phyloP scores from a whole-genome alignment of 2,888 invertebrate genomes.

The Lycia hirtaria region DNA sequence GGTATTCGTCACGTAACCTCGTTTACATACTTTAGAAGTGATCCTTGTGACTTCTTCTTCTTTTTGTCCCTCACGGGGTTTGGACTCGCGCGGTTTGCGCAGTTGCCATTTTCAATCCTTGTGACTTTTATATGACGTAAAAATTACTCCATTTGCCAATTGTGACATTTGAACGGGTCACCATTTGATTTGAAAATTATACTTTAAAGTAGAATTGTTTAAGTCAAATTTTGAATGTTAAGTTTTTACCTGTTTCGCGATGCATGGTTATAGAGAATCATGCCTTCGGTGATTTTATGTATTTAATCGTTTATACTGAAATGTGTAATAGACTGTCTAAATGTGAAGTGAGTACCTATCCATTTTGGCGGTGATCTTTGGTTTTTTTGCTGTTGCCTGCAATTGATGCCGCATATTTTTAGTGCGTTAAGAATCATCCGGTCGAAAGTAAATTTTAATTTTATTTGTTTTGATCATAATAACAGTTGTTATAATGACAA shows the following conservation, averaged over 20 bases:
- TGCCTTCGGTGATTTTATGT: background rate
- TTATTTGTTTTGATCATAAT: background rate
- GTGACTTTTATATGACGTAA: conserved; percentile 24
- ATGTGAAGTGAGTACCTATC: background rate
- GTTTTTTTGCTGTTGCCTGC: background rate
- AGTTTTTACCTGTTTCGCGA: too few relatives aligned
- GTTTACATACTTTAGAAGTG: conserved; percentile 37
- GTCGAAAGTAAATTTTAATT: background rate
- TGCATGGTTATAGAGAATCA: too few relatives aligned
- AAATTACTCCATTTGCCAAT: background rate
- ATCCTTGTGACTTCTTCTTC: too few relatives aligned
- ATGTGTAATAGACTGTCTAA: background rate
- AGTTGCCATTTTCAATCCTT: too few relatives aligned
- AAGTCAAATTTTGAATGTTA: too few relatives aligned
- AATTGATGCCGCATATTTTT: background rate
- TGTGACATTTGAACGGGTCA: too few relatives aligned
- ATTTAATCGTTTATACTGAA: background rate
- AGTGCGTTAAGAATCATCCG: background rate
- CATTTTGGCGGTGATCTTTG: background rate
- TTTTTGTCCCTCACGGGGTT: too few relatives aligned
- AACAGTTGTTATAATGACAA: background rate
- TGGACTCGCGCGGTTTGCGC: too few relatives aligned
- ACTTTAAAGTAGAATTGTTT: too few relatives aligned
- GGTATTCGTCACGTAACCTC: conserved; percentile 46
- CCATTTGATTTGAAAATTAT: too few relatives aligned